A percentile compares a stretch with the other conserved stretches of the same genome.
These are phyloP conservation scores for Cuculus canorus DNA, from an alignment of 2,797 vertebrate genomes.

Conservation along the genomic window DNA sequence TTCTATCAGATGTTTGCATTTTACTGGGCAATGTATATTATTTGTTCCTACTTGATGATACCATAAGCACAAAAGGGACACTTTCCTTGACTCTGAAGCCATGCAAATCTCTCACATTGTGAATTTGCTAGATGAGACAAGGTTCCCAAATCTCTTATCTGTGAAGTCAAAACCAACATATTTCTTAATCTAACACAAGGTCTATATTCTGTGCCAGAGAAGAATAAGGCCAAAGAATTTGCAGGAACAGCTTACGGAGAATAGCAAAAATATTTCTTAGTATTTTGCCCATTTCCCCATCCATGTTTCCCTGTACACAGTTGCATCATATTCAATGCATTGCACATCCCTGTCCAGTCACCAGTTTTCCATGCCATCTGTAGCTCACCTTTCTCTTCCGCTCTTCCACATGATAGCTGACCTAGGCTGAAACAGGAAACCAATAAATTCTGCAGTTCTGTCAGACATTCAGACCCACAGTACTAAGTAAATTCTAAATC, in stretches of 20 bases:
- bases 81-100: background rate
- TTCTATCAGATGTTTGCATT: background rate
- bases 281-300: background rate
- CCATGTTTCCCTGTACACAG: background rate
- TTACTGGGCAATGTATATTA: background rate
- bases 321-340: background rate
- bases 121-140: background rate
- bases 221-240: background rate
- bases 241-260: background rate
- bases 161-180: background rate
- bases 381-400: background rate
- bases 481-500: slow-evolving; percentile 2
- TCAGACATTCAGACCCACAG: background rate
- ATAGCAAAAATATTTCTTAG: background rate
- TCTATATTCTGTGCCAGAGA: background rate
- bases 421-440: background rate
- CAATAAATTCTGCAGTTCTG: background rate
- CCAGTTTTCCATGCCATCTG: background rate
- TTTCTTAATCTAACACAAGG: background rate
- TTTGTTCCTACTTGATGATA: background rate
- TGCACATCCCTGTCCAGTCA: background rate
- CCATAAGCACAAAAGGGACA: background rate
- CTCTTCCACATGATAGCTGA: background rate
- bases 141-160: background rate
- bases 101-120: background rate